Evolutionary conservation across 1,140 invertebrate genomes (phyloP).

Genomic region (Conopomorpha cramerella): DNA sequence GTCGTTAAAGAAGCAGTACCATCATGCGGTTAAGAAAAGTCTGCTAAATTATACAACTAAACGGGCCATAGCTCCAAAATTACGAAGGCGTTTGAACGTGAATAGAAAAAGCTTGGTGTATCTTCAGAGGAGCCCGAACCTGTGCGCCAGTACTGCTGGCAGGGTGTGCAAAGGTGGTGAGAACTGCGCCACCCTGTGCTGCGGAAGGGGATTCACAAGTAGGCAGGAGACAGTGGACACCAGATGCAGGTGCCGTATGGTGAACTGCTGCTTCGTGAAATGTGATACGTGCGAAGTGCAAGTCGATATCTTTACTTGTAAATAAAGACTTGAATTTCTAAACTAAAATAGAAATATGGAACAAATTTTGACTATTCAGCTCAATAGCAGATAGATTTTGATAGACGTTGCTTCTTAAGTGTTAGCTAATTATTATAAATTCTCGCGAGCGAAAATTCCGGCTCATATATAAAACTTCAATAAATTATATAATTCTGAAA

Average conservation of each 20-base stretch:
- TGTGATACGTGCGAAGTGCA: constrained; percentile 82
- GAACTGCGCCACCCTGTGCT: constrained; percentile 85
- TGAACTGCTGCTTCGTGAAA: constrained; percentile 91
- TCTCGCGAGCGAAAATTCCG: too few relatives aligned
- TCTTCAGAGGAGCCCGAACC: constrained; percentile 85
- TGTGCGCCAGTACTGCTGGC: constrained; percentile 83
- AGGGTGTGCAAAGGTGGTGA: constrained; percentile 78
- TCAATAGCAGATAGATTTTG: too few relatives aligned
- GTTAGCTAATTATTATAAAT: too few relatives aligned
- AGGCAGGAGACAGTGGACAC: constrained; percentile 70
- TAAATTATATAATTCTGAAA: too few relatives aligned
- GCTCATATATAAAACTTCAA: too few relatives aligned
- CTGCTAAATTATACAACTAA: constrained; percentile 71
- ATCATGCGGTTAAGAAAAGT: constrained; percentile 66
- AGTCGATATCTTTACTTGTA: constrained; percentile 71
- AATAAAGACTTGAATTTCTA: too few relatives aligned
- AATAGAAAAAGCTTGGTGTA: constrained; percentile 80
- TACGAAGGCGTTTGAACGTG: constrained; percentile 65
- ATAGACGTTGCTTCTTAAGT: too few relatives aligned
- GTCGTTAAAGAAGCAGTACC: constrained; percentile 56
- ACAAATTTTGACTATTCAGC: too few relatives aligned
- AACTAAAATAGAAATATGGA: too few relatives aligned
- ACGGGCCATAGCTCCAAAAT: constrained; percentile 72
- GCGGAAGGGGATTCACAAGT: constrained; percentile 75
- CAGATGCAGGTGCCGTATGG: constrained; percentile 88